These are phyloP conservation scores for Linurgus olivaceus DNA, from an alignment of 2,797 vertebrate species.

Conservation along the genomic window DNA sequence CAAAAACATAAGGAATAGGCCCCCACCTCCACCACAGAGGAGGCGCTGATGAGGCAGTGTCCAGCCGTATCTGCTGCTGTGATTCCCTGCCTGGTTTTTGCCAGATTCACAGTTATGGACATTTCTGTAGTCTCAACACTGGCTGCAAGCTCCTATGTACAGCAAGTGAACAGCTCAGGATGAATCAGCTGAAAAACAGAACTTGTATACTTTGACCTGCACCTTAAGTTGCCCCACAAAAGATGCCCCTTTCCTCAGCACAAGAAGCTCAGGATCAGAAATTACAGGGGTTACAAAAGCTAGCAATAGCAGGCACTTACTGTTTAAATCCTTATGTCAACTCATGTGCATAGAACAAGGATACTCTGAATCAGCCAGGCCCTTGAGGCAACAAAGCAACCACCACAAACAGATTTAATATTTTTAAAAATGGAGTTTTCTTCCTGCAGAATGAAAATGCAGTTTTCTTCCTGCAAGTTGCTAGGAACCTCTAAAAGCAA, in stretches of 20 bases:
- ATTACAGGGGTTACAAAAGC: not conserved
- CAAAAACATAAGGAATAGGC: slow-evolving; percentile 76
- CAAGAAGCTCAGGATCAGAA: not conserved
- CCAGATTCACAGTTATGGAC: not conserved
- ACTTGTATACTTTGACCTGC: not conserved
- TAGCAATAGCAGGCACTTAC: not conserved
- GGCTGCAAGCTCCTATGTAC: not conserved
- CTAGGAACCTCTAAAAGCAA: not conserved
- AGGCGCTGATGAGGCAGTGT: not conserved
- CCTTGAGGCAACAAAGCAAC: not conserved
- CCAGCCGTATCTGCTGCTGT: not conserved
- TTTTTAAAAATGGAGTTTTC: not conserved
- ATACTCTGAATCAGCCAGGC: not conserved
- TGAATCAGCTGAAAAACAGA: not conserved
- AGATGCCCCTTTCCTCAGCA: not conserved
- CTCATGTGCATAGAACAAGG: not conserved
- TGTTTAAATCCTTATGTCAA: not conserved
- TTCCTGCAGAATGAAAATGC: not conserved
- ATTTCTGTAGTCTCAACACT: not conserved
- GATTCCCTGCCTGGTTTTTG: not conserved
- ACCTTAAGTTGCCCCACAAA: fast-evolving
- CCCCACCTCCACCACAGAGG: slow-evolving; percentile 53
- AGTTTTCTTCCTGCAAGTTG: not conserved
- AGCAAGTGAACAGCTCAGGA: not conserved
- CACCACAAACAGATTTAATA: not conserved